Percentiles rank a stretch among this genome's conserved stretches.
These are phyloP conservation scores for Seira ritae DNA, from an alignment of 2,888 invertebrate species.

Conservation along the genomic window DNA sequence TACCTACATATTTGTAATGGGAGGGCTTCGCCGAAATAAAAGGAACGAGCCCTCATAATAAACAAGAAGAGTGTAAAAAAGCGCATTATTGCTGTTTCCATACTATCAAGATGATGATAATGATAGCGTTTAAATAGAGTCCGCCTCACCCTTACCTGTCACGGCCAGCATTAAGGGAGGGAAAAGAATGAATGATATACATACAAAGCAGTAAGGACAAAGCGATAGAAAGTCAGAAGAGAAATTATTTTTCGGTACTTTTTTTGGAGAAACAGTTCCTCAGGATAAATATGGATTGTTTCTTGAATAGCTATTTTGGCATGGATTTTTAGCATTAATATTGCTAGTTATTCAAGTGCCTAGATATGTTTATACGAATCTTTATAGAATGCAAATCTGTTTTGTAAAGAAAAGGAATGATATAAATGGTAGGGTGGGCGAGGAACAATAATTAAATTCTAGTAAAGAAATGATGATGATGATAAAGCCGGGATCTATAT, in stretches of 20 bases:
- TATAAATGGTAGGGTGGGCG: constrained; percentile 19
- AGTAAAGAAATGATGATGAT: constrained; percentile 18
- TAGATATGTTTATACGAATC: background rate
- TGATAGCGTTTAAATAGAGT: constrained; percentile 1
- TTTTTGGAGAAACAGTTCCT: background rate
- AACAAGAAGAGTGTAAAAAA: background rate
- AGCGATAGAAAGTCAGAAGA: background rate
- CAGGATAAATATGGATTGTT: background rate
- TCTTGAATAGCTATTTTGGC: background rate
- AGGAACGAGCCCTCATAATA: constrained; percentile 1
- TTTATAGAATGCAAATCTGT: background rate
- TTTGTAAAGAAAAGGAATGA: background rate
- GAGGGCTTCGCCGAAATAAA: background rate
- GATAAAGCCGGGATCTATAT: constrained; percentile 9
- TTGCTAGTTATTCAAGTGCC: background rate
- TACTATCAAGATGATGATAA: background rate
- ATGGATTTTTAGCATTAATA: background rate
- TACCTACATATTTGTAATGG: background rate
- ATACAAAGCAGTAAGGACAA: background rate
- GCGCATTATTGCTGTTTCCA: background rate
- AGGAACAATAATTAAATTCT: constrained; percentile 57
- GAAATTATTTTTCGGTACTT: background rate
- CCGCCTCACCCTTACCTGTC: constrained; percentile 1
- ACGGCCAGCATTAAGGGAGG: background rate
- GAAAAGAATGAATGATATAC: background rate